Evolutionary conservation across 2,113 vertebrate genomes (phyloP), one percentile per base, ranked within the genome.

Genomic region (Psilopsiagon aymara): DNA sequence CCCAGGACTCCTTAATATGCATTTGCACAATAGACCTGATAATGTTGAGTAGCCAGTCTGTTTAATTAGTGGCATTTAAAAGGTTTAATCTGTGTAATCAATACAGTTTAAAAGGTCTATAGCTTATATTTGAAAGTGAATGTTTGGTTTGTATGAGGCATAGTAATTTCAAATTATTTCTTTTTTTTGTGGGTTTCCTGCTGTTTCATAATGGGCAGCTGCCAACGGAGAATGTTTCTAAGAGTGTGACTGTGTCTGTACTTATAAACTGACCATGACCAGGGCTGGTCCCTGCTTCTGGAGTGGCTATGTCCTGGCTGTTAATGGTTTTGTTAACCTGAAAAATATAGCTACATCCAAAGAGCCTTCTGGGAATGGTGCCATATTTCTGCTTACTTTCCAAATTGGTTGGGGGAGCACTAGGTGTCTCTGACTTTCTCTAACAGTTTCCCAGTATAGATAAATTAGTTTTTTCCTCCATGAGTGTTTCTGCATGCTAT

Each of bases 1-100:
- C 74, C 77, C 43, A 49, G 31, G 37, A 69, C 41, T 91, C 27
- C 35, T 94, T 74, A 80, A 67, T 74, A 33, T 4, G 5, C 82
- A 52, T 96, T 92, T 95, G 77, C 33, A 76, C 62, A 86, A 62
- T 43, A 80, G 73, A 46, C 41, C 21, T 91, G 59, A 75, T 47
- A 85, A 37, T 70, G 70, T 83, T 75, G 51, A 95, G 59, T 82
- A 85, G 37, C 55, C 44, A 46, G n/a, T 78, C 39, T 80, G 29
- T 53, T 94, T 93, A 83, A 59, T 93, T 90, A 90, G 43, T 71
- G 46, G 10, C 77, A 35, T 90, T 78, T 86, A 49, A 59, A 82
- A 81, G 44, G 13, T 81, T 92, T 92, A 63, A 33, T 86, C 52
- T 86, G 24, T 92, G 37, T 85, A 85, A 92, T 93, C 35, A 74